Percentiles rank a stretch among this genome's conserved stretches.
phyloP scores from a whole-genome alignment of 2,888 invertebrate genomes.

The Bimastos eiseni region DNA sequence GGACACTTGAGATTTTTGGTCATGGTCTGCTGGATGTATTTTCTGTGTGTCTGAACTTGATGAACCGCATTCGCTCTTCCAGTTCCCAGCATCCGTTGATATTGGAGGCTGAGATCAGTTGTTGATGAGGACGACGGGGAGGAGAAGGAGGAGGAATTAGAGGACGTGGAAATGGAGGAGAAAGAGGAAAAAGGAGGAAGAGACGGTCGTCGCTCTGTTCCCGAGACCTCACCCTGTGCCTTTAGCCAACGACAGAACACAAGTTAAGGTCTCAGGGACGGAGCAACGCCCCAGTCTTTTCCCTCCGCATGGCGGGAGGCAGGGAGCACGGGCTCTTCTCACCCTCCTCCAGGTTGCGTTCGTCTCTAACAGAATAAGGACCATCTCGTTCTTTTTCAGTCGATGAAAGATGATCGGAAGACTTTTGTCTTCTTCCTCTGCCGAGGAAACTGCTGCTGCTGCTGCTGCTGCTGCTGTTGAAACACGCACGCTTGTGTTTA shows the following conservation, averaged over 20 bases:
- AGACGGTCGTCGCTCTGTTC: background rate
- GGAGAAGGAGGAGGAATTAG: background rate
- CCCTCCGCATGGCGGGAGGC: too few relatives aligned
- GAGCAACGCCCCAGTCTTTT: background rate
- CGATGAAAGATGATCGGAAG: background rate
- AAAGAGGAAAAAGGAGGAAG: constrained; percentile 21
- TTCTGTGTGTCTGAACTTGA: background rate
- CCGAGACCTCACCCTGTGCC: constrained; percentile 16
- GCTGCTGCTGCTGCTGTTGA: background rate
- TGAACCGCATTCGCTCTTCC: background rate
- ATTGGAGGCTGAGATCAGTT: background rate
- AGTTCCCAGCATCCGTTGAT: background rate
- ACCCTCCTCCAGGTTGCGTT: background rate
- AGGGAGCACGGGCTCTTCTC: background rate
- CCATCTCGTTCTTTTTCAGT: too few relatives aligned
- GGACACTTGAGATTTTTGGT: background rate
- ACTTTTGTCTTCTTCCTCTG: background rate
- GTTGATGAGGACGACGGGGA: background rate
- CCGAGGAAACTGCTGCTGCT: background rate
- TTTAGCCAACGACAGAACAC: background rate
- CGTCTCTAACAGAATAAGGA: too few relatives aligned
- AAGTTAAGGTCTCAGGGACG: constrained; percentile 22
- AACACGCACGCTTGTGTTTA: background rate
- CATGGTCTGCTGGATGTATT: background rate
- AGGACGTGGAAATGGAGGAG: background rate